Conservation (phyloP, 2,797 vertebrate species). For the Triplophysa yarkandensis region DNA sequence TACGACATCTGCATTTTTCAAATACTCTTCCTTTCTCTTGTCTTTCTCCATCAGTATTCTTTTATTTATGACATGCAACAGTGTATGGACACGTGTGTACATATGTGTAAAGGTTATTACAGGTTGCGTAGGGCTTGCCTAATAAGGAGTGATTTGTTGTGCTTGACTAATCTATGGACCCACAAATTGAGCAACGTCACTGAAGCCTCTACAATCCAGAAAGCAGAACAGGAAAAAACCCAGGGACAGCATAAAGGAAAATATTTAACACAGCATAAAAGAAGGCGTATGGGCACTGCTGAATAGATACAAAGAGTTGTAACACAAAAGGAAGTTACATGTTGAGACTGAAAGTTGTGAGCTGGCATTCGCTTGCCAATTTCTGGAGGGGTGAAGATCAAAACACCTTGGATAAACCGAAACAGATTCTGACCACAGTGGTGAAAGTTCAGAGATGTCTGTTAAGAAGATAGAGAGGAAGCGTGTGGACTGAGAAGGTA, state of each 20-base stretch:
- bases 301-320: slow-evolving; percentile 42
- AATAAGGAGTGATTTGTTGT: slow-evolving; percentile 66
- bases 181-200: slow-evolving; percentile 68
- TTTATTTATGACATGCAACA: neutral
- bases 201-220: slow-evolving; percentile 8
- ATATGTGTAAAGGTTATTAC: slow-evolving; percentile 64
- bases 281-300: slow-evolving; percentile 39
- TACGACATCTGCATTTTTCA: slow-evolving; percentile 31
- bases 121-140: slow-evolving; percentile 60
- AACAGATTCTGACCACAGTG: slow-evolving; percentile 15
- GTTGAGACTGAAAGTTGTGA: neutral
- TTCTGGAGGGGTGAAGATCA: slow-evolving; percentile 9
- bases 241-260: neutral
- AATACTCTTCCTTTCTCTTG: neutral
- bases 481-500: slow-evolving; percentile 9
- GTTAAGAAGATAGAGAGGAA: slow-evolving; percentile 50
- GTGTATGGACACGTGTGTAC: neutral
- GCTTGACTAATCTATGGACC: slow-evolving; percentile 76
- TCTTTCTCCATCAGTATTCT: neutral
- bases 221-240: slow-evolving; percentile 23
- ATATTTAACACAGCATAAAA: slow-evolving; percentile 42
- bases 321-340: slow-evolving; percentile 4
- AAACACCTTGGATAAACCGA: neutral
- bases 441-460: slow-evolving; percentile 27
- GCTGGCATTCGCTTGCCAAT: neutral